Evolutionary conservation across 2,113 vertebrate species (phyloP).

Genomic region (Nothoprocta pentlandii): DNA sequence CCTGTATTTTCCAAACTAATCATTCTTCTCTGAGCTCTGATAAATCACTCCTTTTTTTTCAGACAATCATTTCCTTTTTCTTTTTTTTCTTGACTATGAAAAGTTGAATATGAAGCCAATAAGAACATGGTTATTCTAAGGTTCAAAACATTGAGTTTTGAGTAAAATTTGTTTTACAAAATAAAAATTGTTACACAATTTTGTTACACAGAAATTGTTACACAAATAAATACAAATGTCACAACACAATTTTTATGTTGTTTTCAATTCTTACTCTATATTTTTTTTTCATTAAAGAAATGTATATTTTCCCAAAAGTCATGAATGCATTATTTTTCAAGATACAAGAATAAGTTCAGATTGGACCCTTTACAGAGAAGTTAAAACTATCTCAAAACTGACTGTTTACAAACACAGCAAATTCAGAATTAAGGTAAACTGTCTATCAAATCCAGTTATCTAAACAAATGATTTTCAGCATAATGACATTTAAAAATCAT

Average conservation of each 20-base stretch:
- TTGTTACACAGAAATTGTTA: too few species aligned
- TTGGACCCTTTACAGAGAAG: background rate
- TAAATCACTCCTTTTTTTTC: background rate
- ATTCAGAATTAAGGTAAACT: background rate
- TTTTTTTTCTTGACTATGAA: background rate
- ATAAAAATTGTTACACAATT: too few species aligned
- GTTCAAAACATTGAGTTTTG: too few species aligned
- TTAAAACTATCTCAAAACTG: background rate
- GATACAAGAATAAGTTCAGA: background rate
- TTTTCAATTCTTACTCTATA: too few species aligned
- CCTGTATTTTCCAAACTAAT: background rate
- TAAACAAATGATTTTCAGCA: background rate
- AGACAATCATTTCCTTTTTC: background rate
- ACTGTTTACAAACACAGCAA: background rate
- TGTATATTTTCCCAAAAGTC: too few species aligned
- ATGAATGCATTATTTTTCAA: too few species aligned
- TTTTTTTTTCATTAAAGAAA: too few species aligned
- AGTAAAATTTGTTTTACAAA: too few species aligned
- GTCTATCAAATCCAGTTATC: background rate
- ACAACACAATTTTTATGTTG: too few species aligned
- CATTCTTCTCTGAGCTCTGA: background rate
- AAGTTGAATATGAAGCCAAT: background rate
- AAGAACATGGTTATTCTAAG: background rate
- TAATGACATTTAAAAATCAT: background rate
- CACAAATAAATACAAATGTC: too few species aligned